Percentiles rank a stretch among this genome's conserved stretches.
These are phyloP conservation scores for Apantesis nais DNA, from an alignment of 2,888 invertebrate species.

Conservation along the genomic window DNA sequence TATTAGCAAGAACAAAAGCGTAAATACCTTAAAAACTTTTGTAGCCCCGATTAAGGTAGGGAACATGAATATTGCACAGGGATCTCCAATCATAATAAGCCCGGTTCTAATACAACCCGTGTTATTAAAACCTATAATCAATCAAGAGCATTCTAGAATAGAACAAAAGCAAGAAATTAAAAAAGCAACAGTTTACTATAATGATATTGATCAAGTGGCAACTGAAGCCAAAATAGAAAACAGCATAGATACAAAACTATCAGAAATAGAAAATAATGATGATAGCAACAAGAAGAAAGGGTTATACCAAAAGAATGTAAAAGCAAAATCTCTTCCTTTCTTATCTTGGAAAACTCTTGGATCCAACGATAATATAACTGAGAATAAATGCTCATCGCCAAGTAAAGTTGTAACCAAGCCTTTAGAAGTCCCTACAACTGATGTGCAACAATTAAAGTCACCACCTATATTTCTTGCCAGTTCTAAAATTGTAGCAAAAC, in stretches of 20 bases:
- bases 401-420: conserved; percentile 45
- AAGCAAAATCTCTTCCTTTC: conserved; percentile 64
- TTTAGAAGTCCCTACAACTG: conserved; percentile 45
- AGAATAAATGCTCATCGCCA: conserved; percentile 52
- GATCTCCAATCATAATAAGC: conserved; percentile 72
- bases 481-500: conserved; percentile 24
- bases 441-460: conserved; percentile 16
- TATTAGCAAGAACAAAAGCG: conserved; percentile 36
- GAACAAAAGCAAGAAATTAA: conserved; percentile 47
- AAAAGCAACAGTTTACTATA: conserved; percentile 70
- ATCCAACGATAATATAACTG: conserved; percentile 58
- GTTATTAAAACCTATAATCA: conserved; percentile 59
- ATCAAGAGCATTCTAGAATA: conserved; percentile 11
- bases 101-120: conserved; percentile 75
- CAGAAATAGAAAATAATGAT: conserved; percentile 39
- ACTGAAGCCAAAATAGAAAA: conserved; percentile 58
- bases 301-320: conserved; percentile 69
- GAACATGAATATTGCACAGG: conserved; percentile 51
- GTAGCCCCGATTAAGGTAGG: conserved; percentile 68
- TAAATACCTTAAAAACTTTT: conserved; percentile 60
- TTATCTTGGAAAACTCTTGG: conserved; percentile 61
- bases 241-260: conserved; percentile 22
- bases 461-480: conserved; percentile 7
- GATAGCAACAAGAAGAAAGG: conserved; percentile 55
- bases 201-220: conserved; percentile 73